These are phyloP conservation scores for Halisarca cf. caerulea DNA, from an alignment of 37 sponge, comb jelly and placozoan species.

Conservation along the genomic window DNA sequence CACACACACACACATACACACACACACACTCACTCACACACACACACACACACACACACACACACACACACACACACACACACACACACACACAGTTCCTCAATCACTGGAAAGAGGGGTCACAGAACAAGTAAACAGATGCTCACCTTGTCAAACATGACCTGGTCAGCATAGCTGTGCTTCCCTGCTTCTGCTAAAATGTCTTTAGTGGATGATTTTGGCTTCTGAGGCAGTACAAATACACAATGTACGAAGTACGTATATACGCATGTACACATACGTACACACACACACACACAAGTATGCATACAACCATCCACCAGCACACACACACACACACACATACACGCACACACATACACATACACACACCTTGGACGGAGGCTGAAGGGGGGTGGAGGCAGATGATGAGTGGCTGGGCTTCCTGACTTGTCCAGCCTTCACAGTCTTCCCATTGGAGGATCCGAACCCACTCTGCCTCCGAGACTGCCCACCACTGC, in stretches of 20 bases:
- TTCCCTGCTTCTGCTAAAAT: slow-evolving; percentile 85
- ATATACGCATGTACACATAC: background rate
- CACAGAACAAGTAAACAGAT: background rate
- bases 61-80: background rate
- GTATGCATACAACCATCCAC: background rate
- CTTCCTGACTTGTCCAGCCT: slow-evolving; percentile 21
- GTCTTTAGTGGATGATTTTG: slow-evolving; percentile 74
- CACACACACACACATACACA: no score
- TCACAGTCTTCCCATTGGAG: slow-evolving; percentile 13
- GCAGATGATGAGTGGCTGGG: background rate
- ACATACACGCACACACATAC: background rate
- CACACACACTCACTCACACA: background rate
- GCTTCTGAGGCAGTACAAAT: slow-evolving; percentile 37
- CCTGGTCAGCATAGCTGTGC: slow-evolving; percentile 75
- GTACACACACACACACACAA: background rate
- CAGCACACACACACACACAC: background rate
- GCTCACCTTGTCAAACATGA: slow-evolving; percentile 87
- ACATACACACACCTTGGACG: background rate
- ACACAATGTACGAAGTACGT: background rate
- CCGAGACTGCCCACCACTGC: no score
- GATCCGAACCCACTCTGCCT: background rate
- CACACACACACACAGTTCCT: background rate
- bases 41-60: background rate
- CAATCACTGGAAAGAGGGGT: background rate
- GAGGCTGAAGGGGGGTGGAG: background rate